A percentile compares a stretch with the other conserved stretches of the same genome.
Evolutionary conservation across 2,113 vertebrate species (phyloP).

Genomic region (Penelope pileata): DNA sequence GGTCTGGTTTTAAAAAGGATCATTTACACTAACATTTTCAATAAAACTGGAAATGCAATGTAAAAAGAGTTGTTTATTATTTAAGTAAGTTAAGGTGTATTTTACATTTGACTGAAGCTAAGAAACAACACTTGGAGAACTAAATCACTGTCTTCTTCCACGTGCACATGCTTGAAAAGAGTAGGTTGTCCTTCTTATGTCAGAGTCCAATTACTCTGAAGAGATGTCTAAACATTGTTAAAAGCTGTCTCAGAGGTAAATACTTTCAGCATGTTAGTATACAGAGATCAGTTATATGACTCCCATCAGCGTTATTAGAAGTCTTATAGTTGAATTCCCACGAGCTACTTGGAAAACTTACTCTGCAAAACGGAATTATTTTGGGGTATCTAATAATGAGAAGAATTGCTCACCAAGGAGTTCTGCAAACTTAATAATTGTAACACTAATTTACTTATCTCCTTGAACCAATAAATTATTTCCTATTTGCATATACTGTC

Average conservation of each 20-base stretch:
- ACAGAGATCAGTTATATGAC: not conserved
- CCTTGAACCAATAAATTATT: conserved; percentile 40
- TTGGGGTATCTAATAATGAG: conserved; percentile 21
- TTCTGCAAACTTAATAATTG: conserved; percentile 55
- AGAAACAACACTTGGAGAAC: not conserved
- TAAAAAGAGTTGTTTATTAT: not conserved
- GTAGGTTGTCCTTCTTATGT: not conserved
- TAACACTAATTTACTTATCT: conserved; percentile 52
- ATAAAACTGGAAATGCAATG: not conserved
- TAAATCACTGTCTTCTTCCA: not conserved
- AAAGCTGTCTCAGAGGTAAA: not conserved
- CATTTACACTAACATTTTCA: not conserved
- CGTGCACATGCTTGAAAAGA: rapidly evolving
- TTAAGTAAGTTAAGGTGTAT: not conserved
- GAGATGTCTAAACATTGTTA: not conserved
- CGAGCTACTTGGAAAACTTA: conserved; percentile 1
- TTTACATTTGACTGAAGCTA: not conserved
- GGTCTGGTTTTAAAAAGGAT: not conserved
- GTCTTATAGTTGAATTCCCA: conserved; percentile 1
- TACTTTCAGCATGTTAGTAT: not conserved
- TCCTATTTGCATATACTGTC: conserved; percentile 21
- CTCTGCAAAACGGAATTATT: conserved; percentile 25
- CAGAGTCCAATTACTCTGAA: not conserved
- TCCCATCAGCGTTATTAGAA: conserved; percentile 5
- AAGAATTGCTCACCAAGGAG: conserved; percentile 46